Evolutionary conservation across 2,113 vertebrate species (phyloP), one percentile per base, ranked within the genome.

Genomic region (Elephas maximus): DNA sequence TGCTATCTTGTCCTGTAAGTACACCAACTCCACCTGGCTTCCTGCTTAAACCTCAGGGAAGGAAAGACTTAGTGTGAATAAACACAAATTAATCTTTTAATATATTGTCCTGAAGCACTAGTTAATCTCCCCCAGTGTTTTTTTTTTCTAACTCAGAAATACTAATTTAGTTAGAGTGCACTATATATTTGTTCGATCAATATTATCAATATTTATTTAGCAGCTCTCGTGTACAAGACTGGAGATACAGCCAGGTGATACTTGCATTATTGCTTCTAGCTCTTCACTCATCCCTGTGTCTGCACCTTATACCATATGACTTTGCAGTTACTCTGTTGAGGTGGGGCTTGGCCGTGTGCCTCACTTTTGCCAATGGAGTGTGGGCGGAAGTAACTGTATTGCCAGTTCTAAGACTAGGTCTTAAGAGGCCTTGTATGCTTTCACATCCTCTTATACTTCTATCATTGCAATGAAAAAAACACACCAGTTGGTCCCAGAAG

Each of bases 41-140:
- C 71, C 80, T 28, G 24, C 44, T 87, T 15, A 41, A 33, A 79
- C 51, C n/a, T 23, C 15, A 48, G 23, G 44, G 57, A 63, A 73
- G 79, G 17, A 89, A 88, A 91, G 65, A 77, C 57, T 91, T 45
- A 78, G 82, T 71, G 88, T 94, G 78, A 82, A 81, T 67, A 65
- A 77, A 82, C 33, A 88, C 44, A 45, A 77, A 91, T 48, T 63
- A 78, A 79, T 91, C 67, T 93, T 90, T 85, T 94, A 76, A 74
- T 81, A 14, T 82, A 67, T 93, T 78, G 91, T 33, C 67, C 60
- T 69, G 53, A 41, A 30, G 73, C 21, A 11, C 80, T 90, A 76
- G 77, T 44, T 57, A 76, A 63, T 88, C 86, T 44, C 79, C 21
- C 84, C 65, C 53, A 74, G 53, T 67, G 71, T 8, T 63, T 65